phyloP scores from a whole-genome alignment of 2,797 vertebrate species.

The Sebastes hubbsi region DNA sequence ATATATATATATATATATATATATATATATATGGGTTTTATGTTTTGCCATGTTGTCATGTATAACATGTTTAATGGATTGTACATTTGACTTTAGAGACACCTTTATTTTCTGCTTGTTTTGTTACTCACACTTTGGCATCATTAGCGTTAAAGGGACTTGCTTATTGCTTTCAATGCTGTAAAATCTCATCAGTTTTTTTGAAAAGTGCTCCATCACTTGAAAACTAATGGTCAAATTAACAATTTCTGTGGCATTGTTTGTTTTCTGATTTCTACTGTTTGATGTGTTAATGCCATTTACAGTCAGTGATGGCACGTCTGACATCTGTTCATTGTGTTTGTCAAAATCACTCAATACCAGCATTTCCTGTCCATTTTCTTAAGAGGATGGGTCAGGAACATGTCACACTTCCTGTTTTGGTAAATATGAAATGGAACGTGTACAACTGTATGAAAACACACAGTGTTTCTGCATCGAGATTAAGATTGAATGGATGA shows the following conservation, averaged over 20 bases:
- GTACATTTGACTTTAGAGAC: neutral
- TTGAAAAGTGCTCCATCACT: neutral
- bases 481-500: slow-evolving; percentile 69
- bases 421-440: slow-evolving; percentile 19
- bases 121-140: neutral
- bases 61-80: slow-evolving; percentile 18
- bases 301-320: slow-evolving; percentile 1
- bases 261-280: neutral
- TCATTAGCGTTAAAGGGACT: slow-evolving; percentile 11
- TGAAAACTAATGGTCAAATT: slow-evolving; percentile 8
- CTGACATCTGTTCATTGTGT: neutral
- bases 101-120: neutral
- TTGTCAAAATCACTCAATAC: slow-evolving; percentile 40
- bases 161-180: neutral
- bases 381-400: slow-evolving; percentile 1
- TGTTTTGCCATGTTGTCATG: slow-evolving; percentile 20
- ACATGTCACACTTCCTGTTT: slow-evolving; percentile 30
- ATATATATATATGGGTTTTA: slow-evolving; percentile 34
- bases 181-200: neutral
- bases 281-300: neutral
- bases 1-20: slow-evolving; percentile 58
- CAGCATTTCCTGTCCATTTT: slow-evolving; percentile 49
- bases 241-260: neutral
- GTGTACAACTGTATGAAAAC: slow-evolving; percentile 59
- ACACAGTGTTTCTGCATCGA: slow-evolving; percentile 67